Conservation (phyloP, 1,140 invertebrate genomes). For the Drosophila hydei region DNA sequence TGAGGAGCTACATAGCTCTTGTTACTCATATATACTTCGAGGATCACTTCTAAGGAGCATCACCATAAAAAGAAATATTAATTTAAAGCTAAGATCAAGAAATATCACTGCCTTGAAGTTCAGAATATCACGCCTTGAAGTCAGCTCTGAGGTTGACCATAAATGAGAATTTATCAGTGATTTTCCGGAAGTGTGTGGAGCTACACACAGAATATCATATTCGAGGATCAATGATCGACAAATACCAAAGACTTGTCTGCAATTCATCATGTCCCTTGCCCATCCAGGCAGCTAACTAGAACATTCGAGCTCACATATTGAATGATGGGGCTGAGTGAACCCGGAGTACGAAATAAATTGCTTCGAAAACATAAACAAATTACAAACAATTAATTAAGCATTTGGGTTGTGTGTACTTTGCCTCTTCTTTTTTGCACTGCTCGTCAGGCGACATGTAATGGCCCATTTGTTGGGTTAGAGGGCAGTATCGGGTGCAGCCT, state of each 20-base stretch:
- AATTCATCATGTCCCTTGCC: conserved; percentile 7
- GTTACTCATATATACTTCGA: no score
- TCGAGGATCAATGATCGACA: background rate
- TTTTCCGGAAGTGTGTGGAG: no score
- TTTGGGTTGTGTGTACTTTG: conserved; percentile 39
- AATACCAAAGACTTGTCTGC: background rate
- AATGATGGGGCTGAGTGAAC: conserved; percentile 19
- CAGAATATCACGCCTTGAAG: no score
- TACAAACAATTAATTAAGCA: conserved; percentile 73
- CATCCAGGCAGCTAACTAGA: background rate
- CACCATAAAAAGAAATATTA: no score
- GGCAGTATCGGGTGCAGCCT: conserved; percentile 16
- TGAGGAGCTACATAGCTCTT: no score
- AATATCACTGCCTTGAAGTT: no score
- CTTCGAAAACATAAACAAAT: conserved; percentile 77
- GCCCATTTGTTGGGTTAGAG: conserved; percentile 55
- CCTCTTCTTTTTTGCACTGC: background rate
- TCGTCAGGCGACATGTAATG: conserved; percentile 39
- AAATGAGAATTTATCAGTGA: no score
- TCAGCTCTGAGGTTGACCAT: no score
- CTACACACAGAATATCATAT: no score
- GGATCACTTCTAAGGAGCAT: no score
- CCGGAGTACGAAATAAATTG: conserved; percentile 62
- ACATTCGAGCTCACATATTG: conserved; percentile 9
- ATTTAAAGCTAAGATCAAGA: no score